Conservation (phyloP, 2,888 invertebrate genomes). For the Xylota segnis region DNA sequence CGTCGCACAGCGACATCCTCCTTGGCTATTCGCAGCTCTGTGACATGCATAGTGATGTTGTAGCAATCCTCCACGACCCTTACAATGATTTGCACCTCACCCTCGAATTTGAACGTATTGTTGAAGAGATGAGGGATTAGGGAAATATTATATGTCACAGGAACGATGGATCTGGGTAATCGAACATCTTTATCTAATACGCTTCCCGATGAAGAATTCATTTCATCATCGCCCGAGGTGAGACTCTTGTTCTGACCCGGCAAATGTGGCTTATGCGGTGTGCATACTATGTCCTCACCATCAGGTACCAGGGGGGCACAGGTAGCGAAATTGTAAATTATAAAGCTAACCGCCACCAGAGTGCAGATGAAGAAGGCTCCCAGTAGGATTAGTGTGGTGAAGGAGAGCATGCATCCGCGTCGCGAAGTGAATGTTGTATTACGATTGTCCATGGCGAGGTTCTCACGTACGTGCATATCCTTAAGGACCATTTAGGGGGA, state of each 20-base stretch:
- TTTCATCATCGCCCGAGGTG: slow-evolving; percentile 69
- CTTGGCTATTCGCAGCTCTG: slow-evolving; percentile 88
- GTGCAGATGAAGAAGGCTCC: slow-evolving; percentile 88
- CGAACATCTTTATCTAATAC: slow-evolving; percentile 87
- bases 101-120: slow-evolving; percentile 92
- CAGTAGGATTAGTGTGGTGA: slow-evolving; percentile 87
- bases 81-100: slow-evolving; percentile 88
- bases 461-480: slow-evolving; percentile 81
- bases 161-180: slow-evolving; percentile 88
- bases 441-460: slow-evolving; percentile 75
- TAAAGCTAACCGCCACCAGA: slow-evolving; percentile 89
- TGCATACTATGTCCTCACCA: slow-evolving; percentile 81
- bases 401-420: slow-evolving; percentile 88
- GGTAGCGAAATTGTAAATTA: slow-evolving; percentile 91
- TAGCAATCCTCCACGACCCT: slow-evolving; percentile 86
- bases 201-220: slow-evolving; percentile 72
- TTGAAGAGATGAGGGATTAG: slow-evolving; percentile 90
- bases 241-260: slow-evolving; percentile 64
- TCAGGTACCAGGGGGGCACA: slow-evolving; percentile 85
- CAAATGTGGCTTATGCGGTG: slow-evolving; percentile 78
- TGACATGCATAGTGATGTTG: slow-evolving; percentile 91
- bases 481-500: slow-evolving; percentile 80
- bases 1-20: slow-evolving; percentile 85
- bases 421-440: slow-evolving; percentile 79
- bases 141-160: slow-evolving; percentile 89